Evolutionary conservation across 2,113 vertebrate species (phyloP), one percentile per base, ranked within the genome.

Genomic region (Tympanuchus pallidicinctus): DNA sequence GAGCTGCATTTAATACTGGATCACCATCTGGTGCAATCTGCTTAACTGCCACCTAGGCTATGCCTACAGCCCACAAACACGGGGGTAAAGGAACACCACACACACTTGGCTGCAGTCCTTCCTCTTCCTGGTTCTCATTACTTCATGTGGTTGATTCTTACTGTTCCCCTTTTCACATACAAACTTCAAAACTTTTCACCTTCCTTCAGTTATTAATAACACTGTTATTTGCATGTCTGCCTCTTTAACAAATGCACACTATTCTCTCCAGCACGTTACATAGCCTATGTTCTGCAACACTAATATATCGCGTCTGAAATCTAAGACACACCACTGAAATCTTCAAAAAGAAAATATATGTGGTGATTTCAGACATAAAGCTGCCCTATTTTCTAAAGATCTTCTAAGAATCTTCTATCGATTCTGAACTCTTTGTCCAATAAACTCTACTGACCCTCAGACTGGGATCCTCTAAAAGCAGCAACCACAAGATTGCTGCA

Each of bases 81-180:
- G 1, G 47, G 34, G 15, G 24, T 32, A 4, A 6, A 11, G 20
- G 1, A 3, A 18, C n/a, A 18, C 9, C 48, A 20, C 18, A 2
- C 59, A 22, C 24, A 15, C 6, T 4, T 24, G 67, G 52, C 12
- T 66, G 16, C n/a, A 78, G 30, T 32, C 11, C 10, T 60, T 75
- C 72, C 11, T 83, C 56, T 67, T 77, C 34, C 43, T 47, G 60
- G 10, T 50, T 80, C 57, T 81, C 60, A 36, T 12, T 60, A 0
- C 60, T 56, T 43, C 34, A 17, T 6, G 12, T 28, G 27, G 16
- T 8, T 54, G 32, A 67, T 38, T 82, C 79, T 74, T 73, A 67
- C 34, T 6, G 7, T 32, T 80, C 8, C 56, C 24, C 36, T 59
- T 24, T 48, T 67, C 52, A 65, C 18, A 67, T 18, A 38, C 1